phyloP scores from a whole-genome alignment of 1,140 invertebrate genomes.

The Drosophila lacertosa region DNA sequence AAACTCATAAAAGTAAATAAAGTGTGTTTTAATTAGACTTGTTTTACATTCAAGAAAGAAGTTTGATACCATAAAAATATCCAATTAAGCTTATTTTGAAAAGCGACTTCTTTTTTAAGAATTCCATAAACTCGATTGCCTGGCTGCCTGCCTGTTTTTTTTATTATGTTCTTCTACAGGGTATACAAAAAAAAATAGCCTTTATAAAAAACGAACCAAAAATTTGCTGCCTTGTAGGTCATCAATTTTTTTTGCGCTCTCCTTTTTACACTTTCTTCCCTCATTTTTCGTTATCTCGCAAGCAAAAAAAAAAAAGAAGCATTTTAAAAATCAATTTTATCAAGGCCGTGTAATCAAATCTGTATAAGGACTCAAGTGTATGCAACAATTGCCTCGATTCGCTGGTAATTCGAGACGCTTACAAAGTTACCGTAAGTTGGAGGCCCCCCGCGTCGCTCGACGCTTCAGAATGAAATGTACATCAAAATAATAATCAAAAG shows the following conservation, averaged over 20 bases:
- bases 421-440: slow-evolving; percentile 48
- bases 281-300: not conserved
- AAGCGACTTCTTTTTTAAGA: no score
- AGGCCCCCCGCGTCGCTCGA: slow-evolving; percentile 29
- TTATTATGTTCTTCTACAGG: no score
- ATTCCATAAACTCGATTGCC: no score
- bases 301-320: slow-evolving; percentile 7
- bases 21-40: no score
- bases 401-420: slow-evolving; percentile 72
- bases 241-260: not conserved
- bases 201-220: not conserved
- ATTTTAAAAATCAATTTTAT: slow-evolving; percentile 45
- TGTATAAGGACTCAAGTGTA: slow-evolving; percentile 38
- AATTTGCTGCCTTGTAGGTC: slow-evolving; percentile 14
- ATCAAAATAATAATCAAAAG: slow-evolving; percentile 80
- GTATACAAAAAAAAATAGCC: no score
- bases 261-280: not conserved
- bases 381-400: slow-evolving; percentile 52
- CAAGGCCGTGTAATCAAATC: slow-evolving; percentile 60
- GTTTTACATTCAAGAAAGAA: no score
- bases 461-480: slow-evolving; percentile 62
- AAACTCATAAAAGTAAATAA: no score
- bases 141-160: no score
- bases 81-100: no score
- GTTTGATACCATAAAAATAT: no score